Base-by-base conservation (phyloP, 2,888 invertebrate genomes). In the Coelogynopora nodosa region DNA sequence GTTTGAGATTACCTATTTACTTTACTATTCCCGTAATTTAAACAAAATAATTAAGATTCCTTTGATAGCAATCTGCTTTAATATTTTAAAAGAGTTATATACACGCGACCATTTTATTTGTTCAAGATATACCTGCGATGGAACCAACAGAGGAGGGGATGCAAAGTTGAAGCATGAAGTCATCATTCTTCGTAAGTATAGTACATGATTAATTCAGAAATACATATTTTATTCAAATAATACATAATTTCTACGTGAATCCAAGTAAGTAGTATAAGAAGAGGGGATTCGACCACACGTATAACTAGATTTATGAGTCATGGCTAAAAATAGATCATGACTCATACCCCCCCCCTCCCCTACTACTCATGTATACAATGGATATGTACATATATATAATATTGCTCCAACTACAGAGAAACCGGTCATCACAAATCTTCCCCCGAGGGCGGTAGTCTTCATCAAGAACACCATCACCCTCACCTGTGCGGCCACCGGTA, bases 61-160 rank as follows among this genome's bases (percentile, higher is more conserved):
- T n/a, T n/a, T n/a, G n/a, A n/a, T n/a, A n/a, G n/a, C n/a, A n/a
- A n/a, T n/a, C n/a, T n/a, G n/a, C n/a, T n/a, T n/a, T n/a, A n/a
- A n/a, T n/a, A n/a, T n/a, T n/a, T n/a, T n/a, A n/a, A n/a, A n/a
- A n/a, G n/a, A n/a, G n/a, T n/a, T n/a, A n/a, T n/a, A n/a, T n/a
- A n/a, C n/a, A n/a, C n/a, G n/a, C n/a, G n/a, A n/a, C n/a, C n/a
- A n/a, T n/a, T n/a, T n/a, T n/a, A n/a, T n/a, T n/a, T n/a, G n/a
- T 81, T 81, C 0, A 31, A 88, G 89, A 1, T 93, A 92, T 88
- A 90, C 91, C 80, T 93, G 93, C 89, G 87, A 91, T 27, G 93
- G 92, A 0, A 88, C 89, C 26, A 92, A 92, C 88, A 49, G 90
- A 0, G 92, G 92, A 0, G 93, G 93, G 67, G 89, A 90, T 13